Conservation (phyloP, 2,888 invertebrate genomes). For the Brachynemurus nebulosus region DNA sequence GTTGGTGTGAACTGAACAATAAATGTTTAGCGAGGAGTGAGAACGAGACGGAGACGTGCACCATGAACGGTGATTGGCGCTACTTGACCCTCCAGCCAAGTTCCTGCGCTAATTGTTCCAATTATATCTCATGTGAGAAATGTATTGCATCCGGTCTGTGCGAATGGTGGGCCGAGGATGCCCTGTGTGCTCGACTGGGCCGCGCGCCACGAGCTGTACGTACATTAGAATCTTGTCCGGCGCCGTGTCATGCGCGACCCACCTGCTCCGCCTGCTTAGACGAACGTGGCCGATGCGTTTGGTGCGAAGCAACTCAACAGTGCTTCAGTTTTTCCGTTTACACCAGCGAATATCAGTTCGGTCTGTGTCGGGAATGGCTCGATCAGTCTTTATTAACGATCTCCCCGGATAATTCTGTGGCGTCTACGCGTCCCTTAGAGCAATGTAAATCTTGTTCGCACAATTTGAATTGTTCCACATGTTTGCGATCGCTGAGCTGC, state of each 20-base stretch:
- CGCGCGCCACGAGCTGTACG: constrained; percentile 48
- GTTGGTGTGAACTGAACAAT: constrained; percentile 76
- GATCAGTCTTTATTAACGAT: constrained; percentile 49
- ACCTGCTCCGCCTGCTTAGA: constrained; percentile 74
- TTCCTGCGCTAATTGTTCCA: constrained; percentile 77
- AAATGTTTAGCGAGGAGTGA: constrained; percentile 52
- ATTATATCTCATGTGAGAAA: constrained; percentile 75
- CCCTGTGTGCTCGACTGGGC: constrained; percentile 69
- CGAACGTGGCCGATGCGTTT: constrained; percentile 78
- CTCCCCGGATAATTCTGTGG: constrained; percentile 25
- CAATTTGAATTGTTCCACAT: constrained; percentile 61
- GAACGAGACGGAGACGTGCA: constrained; percentile 51
- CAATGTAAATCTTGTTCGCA: constrained; percentile 71
- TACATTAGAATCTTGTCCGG: constrained; percentile 52
- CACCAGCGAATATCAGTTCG: constrained; percentile 87
- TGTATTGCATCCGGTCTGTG: constrained; percentile 67
- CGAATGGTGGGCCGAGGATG: constrained; percentile 89
- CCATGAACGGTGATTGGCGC: constrained; percentile 48
- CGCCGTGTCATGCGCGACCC: constrained; percentile 62
- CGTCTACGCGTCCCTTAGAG: constrained; percentile 32
- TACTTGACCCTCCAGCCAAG: constrained; percentile 70
- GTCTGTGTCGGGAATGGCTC: constrained; percentile 84
- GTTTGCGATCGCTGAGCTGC: constrained; percentile 72
- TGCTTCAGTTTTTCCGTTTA: constrained; percentile 95
- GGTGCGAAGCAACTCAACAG: constrained; percentile 86